Evolutionary conservation across 2,888 invertebrate species (phyloP).

Genomic region (Melinopterus prodromus): DNA sequence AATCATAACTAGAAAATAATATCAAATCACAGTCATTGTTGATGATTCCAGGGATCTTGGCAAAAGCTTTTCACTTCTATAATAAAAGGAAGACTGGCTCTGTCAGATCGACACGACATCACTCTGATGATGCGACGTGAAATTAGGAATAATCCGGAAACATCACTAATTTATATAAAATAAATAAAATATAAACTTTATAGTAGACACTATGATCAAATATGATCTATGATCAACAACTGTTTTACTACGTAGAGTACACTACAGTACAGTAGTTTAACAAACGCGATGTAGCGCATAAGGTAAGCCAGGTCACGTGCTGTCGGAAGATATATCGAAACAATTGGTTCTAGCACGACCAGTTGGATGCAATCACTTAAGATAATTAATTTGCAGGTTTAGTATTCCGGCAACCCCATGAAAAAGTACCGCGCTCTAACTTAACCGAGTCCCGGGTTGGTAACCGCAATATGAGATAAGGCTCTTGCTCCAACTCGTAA

Average conservation of each 20-base stretch:
- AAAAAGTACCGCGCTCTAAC: neutral
- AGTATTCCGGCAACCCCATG: neutral
- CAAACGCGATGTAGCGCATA: neutral
- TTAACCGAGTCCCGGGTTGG: neutral
- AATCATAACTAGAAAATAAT: too few species aligned
- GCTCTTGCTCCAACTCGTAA: neutral
- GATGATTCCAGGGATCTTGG: too few species aligned
- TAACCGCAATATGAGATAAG: constrained; percentile 17
- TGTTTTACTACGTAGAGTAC: constrained; percentile 16
- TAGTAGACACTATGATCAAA: neutral
- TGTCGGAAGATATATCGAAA: constrained; percentile 1
- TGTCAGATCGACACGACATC: too few species aligned
- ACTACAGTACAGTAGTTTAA: neutral
- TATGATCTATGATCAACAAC: neutral
- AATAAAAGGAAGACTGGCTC: too few species aligned
- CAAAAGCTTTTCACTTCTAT: too few species aligned
- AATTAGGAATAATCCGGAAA: too few species aligned
- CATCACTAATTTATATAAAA: too few species aligned
- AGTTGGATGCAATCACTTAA: neutral
- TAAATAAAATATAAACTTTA: too few species aligned
- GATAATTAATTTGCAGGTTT: constrained; percentile 4
- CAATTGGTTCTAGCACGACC: neutral
- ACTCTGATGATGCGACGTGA: too few species aligned
- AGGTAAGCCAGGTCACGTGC: neutral
- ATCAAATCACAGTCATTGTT: too few species aligned